Evolutionary conservation across 35 echinoderm and acorn worm species (phyloP).

Genomic region (Patiria miniata): DNA sequence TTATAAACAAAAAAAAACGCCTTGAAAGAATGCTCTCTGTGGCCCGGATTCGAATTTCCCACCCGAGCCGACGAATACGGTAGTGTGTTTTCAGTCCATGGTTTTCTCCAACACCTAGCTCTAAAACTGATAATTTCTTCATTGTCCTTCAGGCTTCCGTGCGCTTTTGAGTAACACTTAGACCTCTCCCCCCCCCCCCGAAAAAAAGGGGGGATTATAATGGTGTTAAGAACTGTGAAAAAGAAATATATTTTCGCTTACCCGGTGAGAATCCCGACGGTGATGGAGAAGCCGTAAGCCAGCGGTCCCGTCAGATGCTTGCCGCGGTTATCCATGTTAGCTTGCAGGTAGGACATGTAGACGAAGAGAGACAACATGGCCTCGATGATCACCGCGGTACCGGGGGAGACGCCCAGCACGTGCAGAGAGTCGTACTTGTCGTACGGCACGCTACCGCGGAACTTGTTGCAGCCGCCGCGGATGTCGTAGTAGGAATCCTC

Average conservation of each 20-base stretch:
- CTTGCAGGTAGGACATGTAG: slow-evolving; percentile 79
- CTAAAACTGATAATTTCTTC: no score
- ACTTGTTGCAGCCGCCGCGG: slow-evolving; percentile 82
- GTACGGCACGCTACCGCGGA: slow-evolving; percentile 83
- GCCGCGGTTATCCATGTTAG: slow-evolving; percentile 77
- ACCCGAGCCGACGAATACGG: no score
- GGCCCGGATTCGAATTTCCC: no score
- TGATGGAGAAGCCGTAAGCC: slow-evolving; percentile 86
- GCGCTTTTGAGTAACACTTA: no score
- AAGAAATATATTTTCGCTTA: slow-evolving; percentile 33
- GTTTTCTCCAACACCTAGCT: no score
- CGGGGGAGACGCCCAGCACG: slow-evolving; percentile 70
- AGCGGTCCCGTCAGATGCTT: slow-evolving; percentile 72
- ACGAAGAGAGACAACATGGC: slow-evolving; percentile 74
- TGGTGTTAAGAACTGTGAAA: no score
- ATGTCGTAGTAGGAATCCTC: slow-evolving; percentile 85
- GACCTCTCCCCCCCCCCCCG: no score
- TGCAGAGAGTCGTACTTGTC: slow-evolving; percentile 80
- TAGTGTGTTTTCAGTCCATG: no score
- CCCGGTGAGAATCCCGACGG: slow-evolving; percentile 76
- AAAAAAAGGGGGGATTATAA: no score
- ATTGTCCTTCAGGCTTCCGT: no score
- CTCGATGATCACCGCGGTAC: slow-evolving; percentile 86
- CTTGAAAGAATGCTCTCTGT: no score
- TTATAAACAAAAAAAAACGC: no score